phyloP scores from a whole-genome alignment of 2,888 invertebrate species.

The Pheosia tremula region DNA sequence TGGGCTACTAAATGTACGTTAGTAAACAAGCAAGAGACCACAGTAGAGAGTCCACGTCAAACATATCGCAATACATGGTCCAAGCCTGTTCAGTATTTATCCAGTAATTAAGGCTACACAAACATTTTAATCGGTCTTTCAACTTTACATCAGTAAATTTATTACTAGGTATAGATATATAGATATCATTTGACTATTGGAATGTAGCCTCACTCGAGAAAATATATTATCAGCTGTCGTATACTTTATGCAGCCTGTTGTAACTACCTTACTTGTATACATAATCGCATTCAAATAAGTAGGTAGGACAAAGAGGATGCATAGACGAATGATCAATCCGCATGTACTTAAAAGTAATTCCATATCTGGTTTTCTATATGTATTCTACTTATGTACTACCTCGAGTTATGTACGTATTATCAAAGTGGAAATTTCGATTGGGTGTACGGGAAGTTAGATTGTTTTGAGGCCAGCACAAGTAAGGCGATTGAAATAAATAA shows the following conservation, averaged over 20 bases:
- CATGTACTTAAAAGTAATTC: no score
- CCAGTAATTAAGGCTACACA: constrained; percentile 74
- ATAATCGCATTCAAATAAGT: no score
- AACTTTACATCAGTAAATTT: constrained; percentile 55
- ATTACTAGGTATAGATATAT: constrained; percentile 13
- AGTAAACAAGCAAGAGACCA: constrained; percentile 39
- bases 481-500: not conserved
- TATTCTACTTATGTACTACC: no score
- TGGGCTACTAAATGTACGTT: constrained; percentile 20
- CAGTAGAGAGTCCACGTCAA: constrained; percentile 47
- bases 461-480: not conserved
- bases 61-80: constrained; percentile 69
- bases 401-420: no score
- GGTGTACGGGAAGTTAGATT: no score
- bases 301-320: no score
- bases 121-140: constrained; percentile 73
- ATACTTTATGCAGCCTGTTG: no score
- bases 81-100: constrained; percentile 58
- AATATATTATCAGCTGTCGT: no score
- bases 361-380: no score
- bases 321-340: no score
- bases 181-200: not conserved
- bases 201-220: not conserved
- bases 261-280: no score
- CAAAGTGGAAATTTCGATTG: no score